Evolutionary conservation across 1,140 invertebrate species (phyloP).

Genomic region (Pseudomyrmex cubaensis): DNA sequence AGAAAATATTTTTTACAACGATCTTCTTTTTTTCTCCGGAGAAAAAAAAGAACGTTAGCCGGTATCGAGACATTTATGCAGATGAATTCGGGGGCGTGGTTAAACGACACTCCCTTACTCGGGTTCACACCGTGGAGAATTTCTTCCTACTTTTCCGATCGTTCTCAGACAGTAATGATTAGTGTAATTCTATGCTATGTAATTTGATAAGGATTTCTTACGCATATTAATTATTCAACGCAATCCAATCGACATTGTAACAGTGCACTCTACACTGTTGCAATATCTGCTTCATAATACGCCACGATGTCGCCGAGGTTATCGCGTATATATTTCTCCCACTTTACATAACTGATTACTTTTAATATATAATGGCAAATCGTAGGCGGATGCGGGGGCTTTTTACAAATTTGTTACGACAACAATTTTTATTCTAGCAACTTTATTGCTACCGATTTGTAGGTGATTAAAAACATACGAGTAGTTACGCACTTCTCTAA

Average conservation of each 20-base stretch:
- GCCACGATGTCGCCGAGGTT: conserved; percentile 57
- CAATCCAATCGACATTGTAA: conserved; percentile 44
- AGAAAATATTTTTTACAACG: too few relatives aligned
- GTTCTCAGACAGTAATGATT: neutral
- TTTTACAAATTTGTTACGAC: conserved; percentile 34
- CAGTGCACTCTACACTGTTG: conserved; percentile 46
- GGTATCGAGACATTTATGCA: too few relatives aligned
- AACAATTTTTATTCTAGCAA: conserved; percentile 23
- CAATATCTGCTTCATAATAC: conserved; percentile 66
- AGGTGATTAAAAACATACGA: neutral
- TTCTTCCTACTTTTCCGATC: conserved; percentile 54
- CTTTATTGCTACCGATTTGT: neutral
- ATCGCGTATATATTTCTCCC: conserved; percentile 31
- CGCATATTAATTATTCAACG: conserved; percentile 65
- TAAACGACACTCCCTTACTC: too few relatives aligned
- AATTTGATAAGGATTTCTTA: conserved; percentile 31
- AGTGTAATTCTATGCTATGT: neutral
- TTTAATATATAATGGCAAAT: conserved; percentile 50
- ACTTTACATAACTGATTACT: conserved; percentile 67
- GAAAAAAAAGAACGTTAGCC: too few relatives aligned
- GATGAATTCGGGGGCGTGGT: too few relatives aligned
- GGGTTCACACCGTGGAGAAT: neutral
- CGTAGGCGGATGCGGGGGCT: conserved; percentile 25
- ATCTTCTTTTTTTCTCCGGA: too few relatives aligned
- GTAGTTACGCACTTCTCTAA: conserved; percentile 18